Percentiles rank a stretch among this genome's conserved stretches.
Evolutionary conservation across 1,140 invertebrate species (phyloP).

Genomic region (Ctenoplectra terminalis): DNA sequence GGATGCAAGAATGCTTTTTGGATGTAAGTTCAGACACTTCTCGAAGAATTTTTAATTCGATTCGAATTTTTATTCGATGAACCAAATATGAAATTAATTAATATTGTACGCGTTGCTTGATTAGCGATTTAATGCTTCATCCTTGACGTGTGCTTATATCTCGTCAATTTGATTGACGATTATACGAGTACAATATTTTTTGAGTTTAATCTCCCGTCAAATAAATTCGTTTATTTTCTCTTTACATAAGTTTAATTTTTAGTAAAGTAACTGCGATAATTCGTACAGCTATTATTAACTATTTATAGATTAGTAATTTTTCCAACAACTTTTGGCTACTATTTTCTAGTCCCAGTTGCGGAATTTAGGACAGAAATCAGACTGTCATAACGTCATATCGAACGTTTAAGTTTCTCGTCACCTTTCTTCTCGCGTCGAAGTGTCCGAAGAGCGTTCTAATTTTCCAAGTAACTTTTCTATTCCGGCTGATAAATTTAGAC

Average conservation of each 20-base stretch:
- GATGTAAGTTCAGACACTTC: slow-evolving; percentile 42
- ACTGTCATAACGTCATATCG: not conserved
- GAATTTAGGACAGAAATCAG: not conserved
- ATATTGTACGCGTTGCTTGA: too few relatives aligned
- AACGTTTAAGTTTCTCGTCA: not conserved
- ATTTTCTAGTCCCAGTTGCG: not conserved
- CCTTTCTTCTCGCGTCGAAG: not conserved
- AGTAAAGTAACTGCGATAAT: too few relatives aligned
- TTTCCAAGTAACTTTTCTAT: not conserved
- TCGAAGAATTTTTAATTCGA: not conserved
- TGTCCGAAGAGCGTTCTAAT: not conserved
- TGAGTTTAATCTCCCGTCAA: too few relatives aligned
- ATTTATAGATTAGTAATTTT: too few relatives aligned
- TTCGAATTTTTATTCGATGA: too few relatives aligned
- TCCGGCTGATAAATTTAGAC: not conserved
- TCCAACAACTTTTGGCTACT: not conserved
- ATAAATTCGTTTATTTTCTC: too few relatives aligned
- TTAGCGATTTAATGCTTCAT: not conserved
- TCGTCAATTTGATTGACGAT: not conserved
- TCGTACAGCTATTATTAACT: too few relatives aligned
- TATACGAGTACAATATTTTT: too few relatives aligned
- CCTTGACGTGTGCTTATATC: not conserved
- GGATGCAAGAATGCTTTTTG: not conserved
- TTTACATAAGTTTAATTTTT: too few relatives aligned
- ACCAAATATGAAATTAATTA: too few relatives aligned